Conservation (phyloP, 1,140 invertebrate species). For the Plectrocnemia conspersa region DNA sequence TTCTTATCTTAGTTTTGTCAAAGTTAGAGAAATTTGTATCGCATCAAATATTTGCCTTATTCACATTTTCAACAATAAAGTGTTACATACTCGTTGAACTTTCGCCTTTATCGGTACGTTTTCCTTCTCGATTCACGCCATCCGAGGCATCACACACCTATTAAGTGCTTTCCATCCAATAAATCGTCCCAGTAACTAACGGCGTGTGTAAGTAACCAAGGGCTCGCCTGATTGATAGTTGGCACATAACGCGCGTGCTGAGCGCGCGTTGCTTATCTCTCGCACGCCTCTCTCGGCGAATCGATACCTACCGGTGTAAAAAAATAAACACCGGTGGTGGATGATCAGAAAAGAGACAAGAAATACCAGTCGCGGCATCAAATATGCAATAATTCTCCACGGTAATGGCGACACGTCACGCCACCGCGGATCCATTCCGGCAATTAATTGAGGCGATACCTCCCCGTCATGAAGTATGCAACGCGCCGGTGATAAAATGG, state of each 20-base stretch:
- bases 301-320: neutral
- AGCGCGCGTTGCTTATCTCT: conserved; percentile 9
- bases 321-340: neutral
- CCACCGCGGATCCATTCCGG: conserved; percentile 27
- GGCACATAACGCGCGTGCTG: conserved; percentile 2
- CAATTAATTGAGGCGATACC: conserved; percentile 28
- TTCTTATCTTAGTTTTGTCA: too few relatives aligned
- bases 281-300: neutral
- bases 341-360: conserved; percentile 21
- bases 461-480: neutral
- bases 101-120: too few relatives aligned
- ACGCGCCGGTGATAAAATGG: neutral
- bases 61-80: too few relatives aligned
- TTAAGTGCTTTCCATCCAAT: too few relatives aligned
- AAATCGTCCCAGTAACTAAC: too few relatives aligned
- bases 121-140: too few relatives aligned
- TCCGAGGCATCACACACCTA: too few relatives aligned
- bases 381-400: conserved; percentile 31
- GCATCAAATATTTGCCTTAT: too few relatives aligned
- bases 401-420: conserved; percentile 31
- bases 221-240: conserved; percentile 9
- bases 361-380: conserved; percentile 27
- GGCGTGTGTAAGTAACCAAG: too few relatives aligned
- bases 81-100: too few relatives aligned
- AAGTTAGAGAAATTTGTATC: too few relatives aligned